Conservation (phyloP, 2,113 vertebrate species). For the Caloenas nicobarica region DNA sequence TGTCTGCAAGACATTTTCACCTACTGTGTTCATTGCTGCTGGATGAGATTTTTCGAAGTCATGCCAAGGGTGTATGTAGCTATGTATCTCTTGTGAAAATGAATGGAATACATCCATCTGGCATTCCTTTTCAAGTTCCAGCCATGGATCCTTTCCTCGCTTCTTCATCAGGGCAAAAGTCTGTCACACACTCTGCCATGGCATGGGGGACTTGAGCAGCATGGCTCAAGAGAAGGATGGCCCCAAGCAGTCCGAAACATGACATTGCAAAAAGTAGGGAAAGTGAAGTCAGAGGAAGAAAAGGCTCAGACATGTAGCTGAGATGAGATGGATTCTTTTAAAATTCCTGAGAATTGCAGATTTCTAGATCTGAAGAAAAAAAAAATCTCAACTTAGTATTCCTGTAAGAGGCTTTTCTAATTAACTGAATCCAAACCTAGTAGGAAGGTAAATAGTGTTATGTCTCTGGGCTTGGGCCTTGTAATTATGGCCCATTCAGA, state of each 20-base stretch:
- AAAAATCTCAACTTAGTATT: background rate
- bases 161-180: background rate
- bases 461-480: background rate
- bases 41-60: background rate
- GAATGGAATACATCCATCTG: background rate
- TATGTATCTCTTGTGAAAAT: background rate
- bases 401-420: background rate
- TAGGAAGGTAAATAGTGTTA: background rate
- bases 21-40: background rate
- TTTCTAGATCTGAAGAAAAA: background rate
- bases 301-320: background rate
- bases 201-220: background rate
- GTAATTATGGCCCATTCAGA: background rate
- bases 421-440: background rate
- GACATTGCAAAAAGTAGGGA: background rate
- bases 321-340: background rate
- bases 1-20: background rate
- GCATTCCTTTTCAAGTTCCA: background rate
- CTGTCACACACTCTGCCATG: background rate
- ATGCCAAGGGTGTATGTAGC: background rate
- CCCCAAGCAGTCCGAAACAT: rapidly evolving
- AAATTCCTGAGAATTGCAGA: background rate
- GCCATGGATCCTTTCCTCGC: background rate
- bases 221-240: background rate
- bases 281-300: background rate